Evolutionary conservation across 1,140 invertebrate genomes (phyloP).

Genomic region (Zaprionus gabonicus): DNA sequence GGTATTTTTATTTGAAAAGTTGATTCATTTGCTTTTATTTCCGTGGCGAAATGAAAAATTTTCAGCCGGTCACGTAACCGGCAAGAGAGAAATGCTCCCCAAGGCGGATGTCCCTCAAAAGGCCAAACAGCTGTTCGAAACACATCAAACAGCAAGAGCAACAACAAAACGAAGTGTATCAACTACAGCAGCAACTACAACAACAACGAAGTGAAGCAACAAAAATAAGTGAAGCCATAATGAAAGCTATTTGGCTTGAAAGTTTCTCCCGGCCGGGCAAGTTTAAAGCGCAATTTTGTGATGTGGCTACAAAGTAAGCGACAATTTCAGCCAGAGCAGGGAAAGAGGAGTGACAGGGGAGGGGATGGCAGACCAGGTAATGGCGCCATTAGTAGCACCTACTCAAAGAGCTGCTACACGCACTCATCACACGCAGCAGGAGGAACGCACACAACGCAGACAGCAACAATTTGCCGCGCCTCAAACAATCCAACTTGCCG

Average conservation of each 20-base stretch:
- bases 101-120: constrained; percentile 3
- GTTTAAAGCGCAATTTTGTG: constrained; percentile 63
- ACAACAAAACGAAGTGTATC: constrained; percentile 12
- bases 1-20: constrained; percentile 79
- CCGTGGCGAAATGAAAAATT: constrained; percentile 69
- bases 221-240: constrained; percentile 58
- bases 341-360: neutral
- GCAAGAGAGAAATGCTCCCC: constrained; percentile 14
- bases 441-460: constrained; percentile 46
- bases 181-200: constrained; percentile 31
- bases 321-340: constrained; percentile 10
- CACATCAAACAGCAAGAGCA: constrained; percentile 56
- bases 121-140: constrained; percentile 62
- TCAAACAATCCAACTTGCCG: constrained; percentile 39
- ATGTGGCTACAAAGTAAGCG: constrained; percentile 39
- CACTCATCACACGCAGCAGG: constrained; percentile 44
- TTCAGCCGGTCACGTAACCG: constrained; percentile 71
- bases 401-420: constrained; percentile 58
- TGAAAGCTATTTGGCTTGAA: constrained; percentile 69
- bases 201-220: constrained; percentile 20
- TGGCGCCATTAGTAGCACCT: constrained; percentile 79
- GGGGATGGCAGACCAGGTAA: constrained; percentile 59
- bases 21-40: constrained; percentile 78
- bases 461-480: constrained; percentile 31
- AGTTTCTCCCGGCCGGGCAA: constrained; percentile 59